Base-by-base conservation (phyloP, 2,888 invertebrate species). In the Penaeus monodon region DNA sequence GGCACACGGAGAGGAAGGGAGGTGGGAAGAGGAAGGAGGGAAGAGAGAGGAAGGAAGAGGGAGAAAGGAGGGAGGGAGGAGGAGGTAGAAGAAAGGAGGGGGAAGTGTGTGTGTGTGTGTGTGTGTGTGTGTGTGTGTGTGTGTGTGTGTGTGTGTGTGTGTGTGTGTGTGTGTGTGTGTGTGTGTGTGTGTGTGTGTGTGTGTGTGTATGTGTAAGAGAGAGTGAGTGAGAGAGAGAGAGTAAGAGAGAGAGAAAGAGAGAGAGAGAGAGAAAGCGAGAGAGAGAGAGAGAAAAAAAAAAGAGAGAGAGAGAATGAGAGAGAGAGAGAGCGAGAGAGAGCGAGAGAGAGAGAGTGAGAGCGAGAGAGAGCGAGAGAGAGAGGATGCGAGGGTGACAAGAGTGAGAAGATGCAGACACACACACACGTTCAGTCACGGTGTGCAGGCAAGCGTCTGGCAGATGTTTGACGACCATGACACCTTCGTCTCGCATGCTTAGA, bases 211-310 rank as follows among this genome's bases (percentile, higher is more conserved):
- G 3, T 1, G 3, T 1, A 33, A 3, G 3, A 3, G 3, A 7
- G 0, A 7, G 7, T 2, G 7, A 7, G 7, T 2, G 7, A 0
- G 7, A 7, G 7, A 0, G 7, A 7, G 7, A 0, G 7, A 7
- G 7, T 2, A 44, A 7, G 7, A 7, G 7, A 7, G 7, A 7
- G 7, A 7, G 7, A 7, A 8, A 7, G 7, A 7, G 7, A 0
- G 7, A 7, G 7, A 7, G 7, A 7, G 7, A 7, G 7, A 7
- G 7, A 7, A 44, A 7, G 7, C 4, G 7, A 7, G 7, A 7
- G 7, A 7, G 7, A 7, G 7, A 8, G 7, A 7, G 3, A 3
- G 3, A 10, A 68, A 7, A n/a, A 10, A 8, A 7, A 68, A 8
- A 68, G 20, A 29, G 68, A 17, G 6, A 68, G 68, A 68, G 29